A percentile compares a stretch with the other conserved stretches of the same genome.
Evolutionary conservation across 2,113 vertebrate genomes (phyloP).

Genomic region (Scopus umbretta): DNA sequence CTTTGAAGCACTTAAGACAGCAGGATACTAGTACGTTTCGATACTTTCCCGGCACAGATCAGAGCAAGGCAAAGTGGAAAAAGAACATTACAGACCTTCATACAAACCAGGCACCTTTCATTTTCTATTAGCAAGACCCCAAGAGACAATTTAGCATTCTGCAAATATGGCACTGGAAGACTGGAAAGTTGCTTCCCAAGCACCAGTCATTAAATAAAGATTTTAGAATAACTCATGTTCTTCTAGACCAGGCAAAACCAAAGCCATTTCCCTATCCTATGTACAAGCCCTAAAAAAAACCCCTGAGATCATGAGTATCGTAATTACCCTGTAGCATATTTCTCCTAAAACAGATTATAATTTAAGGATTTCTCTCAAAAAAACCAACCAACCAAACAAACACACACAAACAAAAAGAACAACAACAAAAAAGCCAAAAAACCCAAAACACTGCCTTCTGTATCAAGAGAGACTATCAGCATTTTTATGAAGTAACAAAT

Average conservation of each 20-base stretch:
- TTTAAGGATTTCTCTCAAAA: not conserved
- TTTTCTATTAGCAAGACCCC: conserved; percentile 40
- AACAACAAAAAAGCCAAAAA: not conserved
- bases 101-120: conserved; percentile 18
- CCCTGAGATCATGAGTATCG: not conserved
- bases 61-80: conserved; percentile 6
- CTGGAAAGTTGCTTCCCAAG: not conserved
- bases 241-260: not conserved
- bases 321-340: not conserved
- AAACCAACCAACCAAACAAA: not conserved
- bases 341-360: not conserved
- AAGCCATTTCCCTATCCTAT: not conserved
- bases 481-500: conserved; percentile 7
- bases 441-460: not conserved
- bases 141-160: not conserved
- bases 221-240: not conserved
- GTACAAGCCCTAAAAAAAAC: not conserved
- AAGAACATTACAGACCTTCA: conserved; percentile 20
- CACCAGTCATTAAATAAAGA: not conserved
- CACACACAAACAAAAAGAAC: too few species aligned
- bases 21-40: conserved; percentile 22
- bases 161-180: conserved; percentile 15
- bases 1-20: conserved; percentile 48
- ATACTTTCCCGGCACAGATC: conserved; percentile 15
- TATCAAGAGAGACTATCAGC: not conserved